phyloP scores from a whole-genome alignment of 1,140 invertebrate species.

The Drosophila pectinifera region DNA sequence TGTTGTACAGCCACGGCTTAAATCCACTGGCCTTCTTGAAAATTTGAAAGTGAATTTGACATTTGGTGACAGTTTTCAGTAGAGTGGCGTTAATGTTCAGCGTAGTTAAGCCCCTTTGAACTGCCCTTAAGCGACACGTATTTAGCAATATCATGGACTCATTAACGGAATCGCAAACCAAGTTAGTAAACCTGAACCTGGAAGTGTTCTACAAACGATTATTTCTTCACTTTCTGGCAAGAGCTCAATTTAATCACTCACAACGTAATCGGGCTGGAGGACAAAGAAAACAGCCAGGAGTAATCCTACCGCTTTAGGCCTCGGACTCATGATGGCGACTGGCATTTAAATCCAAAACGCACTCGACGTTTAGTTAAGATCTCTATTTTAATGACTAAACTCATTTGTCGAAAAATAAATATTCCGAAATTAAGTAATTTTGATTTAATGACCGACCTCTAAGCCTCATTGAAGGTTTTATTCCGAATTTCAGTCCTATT shows the following conservation, averaged over 20 bases:
- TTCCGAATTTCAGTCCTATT: no score
- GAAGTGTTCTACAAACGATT: not conserved
- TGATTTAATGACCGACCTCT: no score
- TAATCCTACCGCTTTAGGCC: not conserved
- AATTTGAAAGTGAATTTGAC: constrained; percentile 8
- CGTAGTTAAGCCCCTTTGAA: not conserved
- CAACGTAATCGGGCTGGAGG: not conserved
- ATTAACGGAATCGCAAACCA: constrained; percentile 8
- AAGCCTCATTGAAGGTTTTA: no score
- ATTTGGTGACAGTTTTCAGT: constrained; percentile 1
- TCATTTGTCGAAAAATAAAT: not conserved
- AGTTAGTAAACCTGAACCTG: constrained; percentile 7
- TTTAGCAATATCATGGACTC: not conserved
- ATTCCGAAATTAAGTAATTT: not conserved
- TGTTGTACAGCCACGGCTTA: constrained; percentile 24
- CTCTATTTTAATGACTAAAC: not conserved
- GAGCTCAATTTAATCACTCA: no score
- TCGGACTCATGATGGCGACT: not conserved
- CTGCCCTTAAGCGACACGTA: constrained; percentile 20
- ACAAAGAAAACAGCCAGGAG: not conserved
- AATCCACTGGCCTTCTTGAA: constrained; percentile 28
- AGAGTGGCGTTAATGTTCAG: constrained; percentile 19
- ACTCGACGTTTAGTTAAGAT: not conserved
- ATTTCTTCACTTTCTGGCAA: not conserved
- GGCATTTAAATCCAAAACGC: not conserved